Evolutionary conservation across 2,888 invertebrate genomes (phyloP).

Genomic region (Leucophenga montana): DNA sequence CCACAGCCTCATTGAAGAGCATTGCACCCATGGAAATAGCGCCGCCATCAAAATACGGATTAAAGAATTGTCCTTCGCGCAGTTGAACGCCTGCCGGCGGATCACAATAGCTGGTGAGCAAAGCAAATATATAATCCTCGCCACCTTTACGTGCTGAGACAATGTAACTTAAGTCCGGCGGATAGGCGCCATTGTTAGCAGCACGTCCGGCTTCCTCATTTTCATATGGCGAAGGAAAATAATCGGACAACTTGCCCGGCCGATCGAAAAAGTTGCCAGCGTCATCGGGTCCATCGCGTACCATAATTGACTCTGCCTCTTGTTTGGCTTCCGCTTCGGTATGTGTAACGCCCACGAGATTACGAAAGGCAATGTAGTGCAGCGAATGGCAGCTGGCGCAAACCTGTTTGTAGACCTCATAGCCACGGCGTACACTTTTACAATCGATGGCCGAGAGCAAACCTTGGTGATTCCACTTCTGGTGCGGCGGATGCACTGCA

Average conservation of each 20-base stretch:
- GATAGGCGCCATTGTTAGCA: constrained; percentile 96
- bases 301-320: constrained; percentile 90
- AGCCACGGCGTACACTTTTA: constrained; percentile 89
- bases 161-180: constrained; percentile 96
- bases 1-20: constrained; percentile 85
- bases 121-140: constrained; percentile 95
- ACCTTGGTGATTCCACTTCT: constrained; percentile 90
- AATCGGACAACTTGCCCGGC: constrained; percentile 95
- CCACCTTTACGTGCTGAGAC: constrained; percentile 90
- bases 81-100: constrained; percentile 91
- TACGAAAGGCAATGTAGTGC: constrained; percentile 92
- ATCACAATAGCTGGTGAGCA: constrained; percentile 96
- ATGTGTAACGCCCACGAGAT: constrained; percentile 90
- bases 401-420: constrained; percentile 98
- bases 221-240: constrained; percentile 91
- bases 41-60: constrained; percentile 98
- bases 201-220: constrained; percentile 97
- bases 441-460: constrained; percentile 86
- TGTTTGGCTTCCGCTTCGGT: constrained; percentile 96
- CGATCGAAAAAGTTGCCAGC: constrained; percentile 90
- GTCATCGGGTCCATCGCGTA: constrained; percentile 88
- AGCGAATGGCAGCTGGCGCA: constrained; percentile 98
- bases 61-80: constrained; percentile 94
- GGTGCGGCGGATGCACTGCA: constrained; percentile 86
- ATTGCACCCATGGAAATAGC: constrained; percentile 96